Conservation (phyloP, 2,113 vertebrate genomes). For the Camelus bactrianus region DNA sequence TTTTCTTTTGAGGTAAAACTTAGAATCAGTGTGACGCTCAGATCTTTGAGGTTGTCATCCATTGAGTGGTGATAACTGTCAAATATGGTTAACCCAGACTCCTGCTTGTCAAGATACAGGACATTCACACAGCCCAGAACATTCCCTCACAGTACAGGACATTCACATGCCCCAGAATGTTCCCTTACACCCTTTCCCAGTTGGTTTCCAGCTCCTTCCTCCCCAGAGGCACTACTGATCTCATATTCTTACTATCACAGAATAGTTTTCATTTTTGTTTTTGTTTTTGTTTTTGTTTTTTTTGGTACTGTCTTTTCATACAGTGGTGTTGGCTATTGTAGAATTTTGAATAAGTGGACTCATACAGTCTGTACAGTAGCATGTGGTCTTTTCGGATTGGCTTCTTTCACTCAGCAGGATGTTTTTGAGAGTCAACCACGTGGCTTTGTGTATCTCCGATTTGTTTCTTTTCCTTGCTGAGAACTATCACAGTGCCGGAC, state of each 20-base stretch:
- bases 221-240: neutral
- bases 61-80: neutral
- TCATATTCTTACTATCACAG: neutral
- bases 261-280: neutral
- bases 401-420: neutral
- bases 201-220: neutral
- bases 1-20: conserved; percentile 38
- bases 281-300: neutral
- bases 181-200: neutral
- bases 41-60: neutral
- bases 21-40: neutral
- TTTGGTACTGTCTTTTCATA: neutral
- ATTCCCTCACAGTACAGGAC: neutral
- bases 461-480: neutral
- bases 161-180: neutral
- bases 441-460: neutral
- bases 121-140: neutral
- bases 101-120: too few species aligned
- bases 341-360: neutral
- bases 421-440: neutral
- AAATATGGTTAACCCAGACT: neutral
- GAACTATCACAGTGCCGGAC: neutral
- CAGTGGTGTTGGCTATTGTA: neutral
- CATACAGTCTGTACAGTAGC: neutral
- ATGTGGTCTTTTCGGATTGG: neutral